Percentiles rank a stretch among this genome's conserved stretches.
phyloP scores from a whole-genome alignment of 2,113 vertebrate genomes.

The Baryphthengus martii region DNA sequence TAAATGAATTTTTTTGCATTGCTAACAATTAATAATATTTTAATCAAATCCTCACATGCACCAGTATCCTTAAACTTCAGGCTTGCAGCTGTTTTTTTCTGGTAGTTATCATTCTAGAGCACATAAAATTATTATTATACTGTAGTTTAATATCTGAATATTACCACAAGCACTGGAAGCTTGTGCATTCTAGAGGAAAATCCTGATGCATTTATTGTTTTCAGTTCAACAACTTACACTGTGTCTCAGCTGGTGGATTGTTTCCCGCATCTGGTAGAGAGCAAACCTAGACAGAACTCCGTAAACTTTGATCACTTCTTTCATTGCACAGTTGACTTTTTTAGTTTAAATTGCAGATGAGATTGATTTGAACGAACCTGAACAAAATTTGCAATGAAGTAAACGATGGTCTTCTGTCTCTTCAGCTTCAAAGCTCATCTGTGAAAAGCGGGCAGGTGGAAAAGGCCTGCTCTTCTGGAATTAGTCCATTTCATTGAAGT shows the following conservation, averaged over 20 bases:
- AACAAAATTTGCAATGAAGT: not conserved
- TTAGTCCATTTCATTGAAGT: not conserved
- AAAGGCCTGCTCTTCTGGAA: not conserved
- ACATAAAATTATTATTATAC: not conserved
- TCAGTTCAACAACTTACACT: not conserved
- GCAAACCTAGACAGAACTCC: not conserved
- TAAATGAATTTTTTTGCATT: not conserved
- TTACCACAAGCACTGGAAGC: not conserved
- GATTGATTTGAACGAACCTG: not conserved
- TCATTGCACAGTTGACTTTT: not conserved
- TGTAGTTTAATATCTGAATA: not conserved
- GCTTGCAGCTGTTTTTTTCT: not conserved
- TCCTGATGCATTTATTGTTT: not conserved
- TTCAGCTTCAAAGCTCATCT: not conserved
- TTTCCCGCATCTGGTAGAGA: not conserved
- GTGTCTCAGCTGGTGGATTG: not conserved
- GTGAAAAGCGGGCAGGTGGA: not conserved
- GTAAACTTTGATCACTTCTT: not conserved
- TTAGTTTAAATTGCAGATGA: conserved; percentile 17
- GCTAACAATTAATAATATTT: not conserved
- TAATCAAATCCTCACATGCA: not conserved
- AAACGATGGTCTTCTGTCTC: not conserved
- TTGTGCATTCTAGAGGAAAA: not conserved
- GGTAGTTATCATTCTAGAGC: not conserved
- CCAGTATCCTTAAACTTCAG: not conserved